Percentiles rank a stretch among this genome's conserved stretches.
Conservation (phyloP, 2,113 vertebrate genomes). For the Paedocypris sp. region DNA sequence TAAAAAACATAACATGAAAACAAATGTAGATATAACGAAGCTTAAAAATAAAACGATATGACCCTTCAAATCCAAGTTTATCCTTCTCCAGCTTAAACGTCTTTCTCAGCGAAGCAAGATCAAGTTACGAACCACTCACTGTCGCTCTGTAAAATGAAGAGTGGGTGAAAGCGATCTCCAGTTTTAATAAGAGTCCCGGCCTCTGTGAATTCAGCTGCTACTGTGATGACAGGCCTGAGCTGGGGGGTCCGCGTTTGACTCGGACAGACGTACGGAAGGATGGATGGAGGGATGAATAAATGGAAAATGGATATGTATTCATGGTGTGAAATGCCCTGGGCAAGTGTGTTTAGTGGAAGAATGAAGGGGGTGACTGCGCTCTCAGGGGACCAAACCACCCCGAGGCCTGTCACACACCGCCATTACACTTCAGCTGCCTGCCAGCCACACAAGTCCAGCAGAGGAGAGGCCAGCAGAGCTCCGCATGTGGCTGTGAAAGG, state of each 20-base stretch:
- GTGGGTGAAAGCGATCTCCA: slow-evolving; percentile 95
- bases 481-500: slow-evolving; percentile 19
- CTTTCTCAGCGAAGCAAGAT: slow-evolving; percentile 5
- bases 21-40: no score
- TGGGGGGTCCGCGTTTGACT: slow-evolving; percentile 46
- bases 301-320: slow-evolving; percentile 4
- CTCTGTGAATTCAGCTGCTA: slow-evolving; percentile 94
- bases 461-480: slow-evolving; percentile 36
- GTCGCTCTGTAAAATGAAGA: slow-evolving; percentile 62
- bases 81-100: neutral
- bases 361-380: slow-evolving; percentile 10
- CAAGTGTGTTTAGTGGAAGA: slow-evolving; percentile 15
- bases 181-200: slow-evolving; percentile 94
- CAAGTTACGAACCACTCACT: slow-evolving; percentile 18
- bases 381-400: slow-evolving; percentile 14
- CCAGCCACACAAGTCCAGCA: slow-evolving; percentile 36
- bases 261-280: slow-evolving; percentile 11
- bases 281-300: neutral
- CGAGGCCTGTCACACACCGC: slow-evolving; percentile 14
- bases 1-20: no score
- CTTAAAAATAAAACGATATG: no score
- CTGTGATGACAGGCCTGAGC: slow-evolving; percentile 69
- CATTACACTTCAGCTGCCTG: slow-evolving; percentile 34
- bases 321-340: neutral
- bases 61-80: neutral